Conservation (phyloP, 1,140 invertebrate species). For the Bombus affinis region DNA sequence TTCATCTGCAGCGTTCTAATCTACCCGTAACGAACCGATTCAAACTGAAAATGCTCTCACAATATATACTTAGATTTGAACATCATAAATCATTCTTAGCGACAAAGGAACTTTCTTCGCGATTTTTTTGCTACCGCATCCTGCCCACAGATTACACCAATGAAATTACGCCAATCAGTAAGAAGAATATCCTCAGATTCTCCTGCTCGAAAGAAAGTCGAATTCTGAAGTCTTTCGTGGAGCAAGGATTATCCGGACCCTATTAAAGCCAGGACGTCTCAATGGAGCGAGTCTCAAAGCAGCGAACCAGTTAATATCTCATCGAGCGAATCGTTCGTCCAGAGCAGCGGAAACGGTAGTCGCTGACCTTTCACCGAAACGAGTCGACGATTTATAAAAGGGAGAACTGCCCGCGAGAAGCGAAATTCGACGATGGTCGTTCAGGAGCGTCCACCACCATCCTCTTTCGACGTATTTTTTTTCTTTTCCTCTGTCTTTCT, state of each 20-base stretch:
- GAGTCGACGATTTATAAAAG: constrained; percentile 55
- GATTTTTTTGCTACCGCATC: not conserved
- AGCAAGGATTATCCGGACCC: too few species aligned
- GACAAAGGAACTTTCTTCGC: not conserved
- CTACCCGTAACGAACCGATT: not conserved
- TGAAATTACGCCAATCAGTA: constrained; percentile 1
- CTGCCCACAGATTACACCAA: not conserved
- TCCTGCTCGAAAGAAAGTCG: not conserved
- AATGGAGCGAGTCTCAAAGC: not conserved
- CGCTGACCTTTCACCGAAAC: constrained; percentile 51
- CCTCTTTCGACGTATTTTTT: not conserved
- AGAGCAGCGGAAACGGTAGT: constrained; percentile 54
- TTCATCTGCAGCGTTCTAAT: not conserved
- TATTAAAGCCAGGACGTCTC: constrained; percentile 6
- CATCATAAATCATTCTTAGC: constrained; percentile 4
- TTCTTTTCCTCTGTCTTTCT: not conserved
- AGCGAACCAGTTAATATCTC: constrained; percentile 18
- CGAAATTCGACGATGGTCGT: not conserved
- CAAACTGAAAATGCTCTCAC: not conserved
- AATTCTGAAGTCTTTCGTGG: not conserved
- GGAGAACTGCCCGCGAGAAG: constrained; percentile 29
- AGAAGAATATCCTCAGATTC: not conserved
- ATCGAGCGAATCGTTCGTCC: constrained; percentile 17
- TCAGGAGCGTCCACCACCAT: constrained; percentile 11
- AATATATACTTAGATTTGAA: not conserved